Percentiles rank a stretch among this genome's conserved stretches.
phyloP scores from a whole-genome alignment of 1,140 invertebrate genomes.

The Drosophila nikananu region DNA sequence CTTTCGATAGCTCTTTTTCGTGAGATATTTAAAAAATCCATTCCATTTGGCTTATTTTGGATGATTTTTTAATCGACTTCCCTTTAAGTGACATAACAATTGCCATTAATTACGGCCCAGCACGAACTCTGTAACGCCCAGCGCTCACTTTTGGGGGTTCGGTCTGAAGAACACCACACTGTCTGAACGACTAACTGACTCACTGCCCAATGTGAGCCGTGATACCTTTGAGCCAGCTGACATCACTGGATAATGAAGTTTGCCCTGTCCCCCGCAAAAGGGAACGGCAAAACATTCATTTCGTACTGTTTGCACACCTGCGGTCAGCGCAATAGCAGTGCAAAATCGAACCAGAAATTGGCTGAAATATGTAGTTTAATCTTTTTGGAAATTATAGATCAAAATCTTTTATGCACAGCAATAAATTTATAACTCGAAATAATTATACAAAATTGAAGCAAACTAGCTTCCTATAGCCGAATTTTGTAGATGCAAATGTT shows the following conservation, averaged over 20 bases:
- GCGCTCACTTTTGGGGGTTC: neutral
- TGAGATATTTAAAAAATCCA: conserved; percentile 4
- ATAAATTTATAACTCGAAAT: neutral
- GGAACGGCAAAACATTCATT: conserved; percentile 19
- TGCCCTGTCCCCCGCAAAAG: conserved; percentile 16
- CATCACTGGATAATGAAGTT: conserved; percentile 48
- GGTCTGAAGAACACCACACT: conserved; percentile 32
- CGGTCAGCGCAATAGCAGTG: conserved; percentile 24
- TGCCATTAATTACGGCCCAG: conserved; percentile 42
- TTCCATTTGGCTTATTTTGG: conserved; percentile 29
- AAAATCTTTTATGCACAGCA: neutral
- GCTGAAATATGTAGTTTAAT: conserved; percentile 18
- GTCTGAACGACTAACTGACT: conserved; percentile 51
- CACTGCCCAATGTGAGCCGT: conserved; percentile 6
- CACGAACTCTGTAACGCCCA: conserved; percentile 26
- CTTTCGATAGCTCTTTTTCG: neutral
- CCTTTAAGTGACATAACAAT: conserved; percentile 34
- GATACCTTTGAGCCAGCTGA: conserved; percentile 33
- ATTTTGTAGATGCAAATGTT: too few species aligned
- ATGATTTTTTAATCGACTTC: conserved; percentile 27
- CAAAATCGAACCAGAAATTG: conserved; percentile 12
- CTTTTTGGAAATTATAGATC: neutral
- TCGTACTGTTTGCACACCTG: conserved; percentile 15
- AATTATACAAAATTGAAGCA: neutral
- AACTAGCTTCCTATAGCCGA: neutral